Conservation (phyloP, 2,797 vertebrate species). For the Phalloptychus januarius region DNA sequence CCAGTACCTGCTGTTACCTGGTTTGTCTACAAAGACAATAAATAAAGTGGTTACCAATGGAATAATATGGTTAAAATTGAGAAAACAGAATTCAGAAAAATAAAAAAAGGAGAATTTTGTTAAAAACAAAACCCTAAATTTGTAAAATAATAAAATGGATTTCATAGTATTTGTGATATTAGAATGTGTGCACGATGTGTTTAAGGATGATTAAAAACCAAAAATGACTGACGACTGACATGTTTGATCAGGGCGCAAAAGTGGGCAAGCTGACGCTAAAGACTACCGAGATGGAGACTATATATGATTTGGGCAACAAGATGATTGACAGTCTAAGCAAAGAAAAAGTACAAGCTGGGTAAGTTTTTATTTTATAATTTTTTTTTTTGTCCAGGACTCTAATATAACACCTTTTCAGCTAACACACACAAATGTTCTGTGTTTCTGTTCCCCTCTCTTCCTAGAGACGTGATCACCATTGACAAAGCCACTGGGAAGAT, state of each 20-base stretch:
- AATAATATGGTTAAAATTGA: too few species aligned
- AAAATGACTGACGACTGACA: neutral
- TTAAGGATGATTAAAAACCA: neutral
- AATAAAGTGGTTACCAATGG: too few species aligned
- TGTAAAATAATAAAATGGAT: too few species aligned
- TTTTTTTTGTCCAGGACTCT: neutral
- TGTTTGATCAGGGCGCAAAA: conserved; percentile 84
- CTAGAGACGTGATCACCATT: conserved; percentile 93
- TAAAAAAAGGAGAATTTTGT: too few species aligned
- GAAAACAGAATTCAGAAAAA: too few species aligned
- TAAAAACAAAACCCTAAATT: too few species aligned
- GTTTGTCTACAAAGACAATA: too few species aligned
- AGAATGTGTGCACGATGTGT: neutral
- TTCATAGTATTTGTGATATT: neutral
- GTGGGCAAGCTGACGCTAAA: conserved; percentile 95
- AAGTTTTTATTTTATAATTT: conserved; percentile 42
- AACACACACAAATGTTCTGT: neutral
- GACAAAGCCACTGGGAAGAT: conserved; percentile 97
- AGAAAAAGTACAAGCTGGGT: conserved; percentile 96
- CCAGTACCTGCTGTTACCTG: too few species aligned
- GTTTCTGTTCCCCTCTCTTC: neutral
- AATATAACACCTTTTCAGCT: neutral
- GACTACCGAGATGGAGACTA: conserved; percentile 96
- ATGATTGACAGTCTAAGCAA: conserved; percentile 97
- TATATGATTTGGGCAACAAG: conserved; percentile 95